These are phyloP conservation scores for Yoshiicerus persimilis DNA, from an alignment of 1,140 invertebrate species.

Conservation along the genomic window DNA sequence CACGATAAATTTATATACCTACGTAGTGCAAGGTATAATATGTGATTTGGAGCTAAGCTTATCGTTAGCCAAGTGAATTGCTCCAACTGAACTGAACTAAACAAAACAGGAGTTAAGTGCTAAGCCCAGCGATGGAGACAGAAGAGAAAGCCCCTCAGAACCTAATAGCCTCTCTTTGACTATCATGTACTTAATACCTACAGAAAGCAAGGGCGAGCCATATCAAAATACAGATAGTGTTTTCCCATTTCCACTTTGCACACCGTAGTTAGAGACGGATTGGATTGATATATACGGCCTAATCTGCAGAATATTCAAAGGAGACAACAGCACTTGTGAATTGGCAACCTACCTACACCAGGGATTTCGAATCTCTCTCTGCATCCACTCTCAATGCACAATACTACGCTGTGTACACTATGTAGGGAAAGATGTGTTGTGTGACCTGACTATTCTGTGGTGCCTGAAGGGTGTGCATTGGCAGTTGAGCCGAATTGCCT, in stretches of 20 bases:
- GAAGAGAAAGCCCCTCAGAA: background rate
- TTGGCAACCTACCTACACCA: background rate
- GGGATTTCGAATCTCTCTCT: background rate
- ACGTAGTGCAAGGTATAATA: background rate
- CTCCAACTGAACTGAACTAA: background rate
- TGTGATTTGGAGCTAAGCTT: background rate
- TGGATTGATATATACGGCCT: background rate
- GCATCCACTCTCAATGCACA: background rate
- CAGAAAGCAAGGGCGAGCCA: background rate
- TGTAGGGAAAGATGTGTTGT: too few relatives aligned
- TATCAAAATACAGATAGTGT: background rate
- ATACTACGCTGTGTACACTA: too few relatives aligned
- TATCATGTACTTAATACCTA: background rate
- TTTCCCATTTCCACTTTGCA: background rate
- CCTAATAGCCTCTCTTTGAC: background rate
- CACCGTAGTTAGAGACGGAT: background rate
- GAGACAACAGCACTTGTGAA: background rate
- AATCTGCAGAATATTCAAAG: background rate
- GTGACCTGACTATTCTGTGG: too few relatives aligned
- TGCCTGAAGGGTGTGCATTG: too few relatives aligned
- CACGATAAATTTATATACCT: too few relatives aligned
- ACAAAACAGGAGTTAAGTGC: background rate
- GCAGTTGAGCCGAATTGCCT: conserved; percentile 25
- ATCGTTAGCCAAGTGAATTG: background rate
- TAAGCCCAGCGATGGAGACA: background rate